These are phyloP conservation scores for Albula glossodonta DNA, from an alignment of 2,113 vertebrate species.

Conservation along the genomic window DNA sequence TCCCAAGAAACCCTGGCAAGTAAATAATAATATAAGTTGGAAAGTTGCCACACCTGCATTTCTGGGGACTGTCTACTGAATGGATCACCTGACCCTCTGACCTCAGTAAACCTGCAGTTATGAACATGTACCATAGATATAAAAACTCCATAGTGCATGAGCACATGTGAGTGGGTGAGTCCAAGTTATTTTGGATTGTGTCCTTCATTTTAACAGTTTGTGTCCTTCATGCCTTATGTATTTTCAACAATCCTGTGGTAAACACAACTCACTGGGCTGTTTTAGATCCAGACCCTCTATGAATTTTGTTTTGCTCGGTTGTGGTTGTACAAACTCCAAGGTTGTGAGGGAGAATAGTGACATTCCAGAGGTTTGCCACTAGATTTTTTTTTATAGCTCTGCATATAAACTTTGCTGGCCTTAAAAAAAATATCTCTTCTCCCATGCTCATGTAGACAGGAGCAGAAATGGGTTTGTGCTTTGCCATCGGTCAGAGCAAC, in stretches of 20 bases:
- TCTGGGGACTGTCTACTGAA: too few relatives aligned
- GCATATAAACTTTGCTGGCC: neutral
- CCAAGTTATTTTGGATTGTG: neutral
- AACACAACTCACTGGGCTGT: neutral
- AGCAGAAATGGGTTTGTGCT: neutral
- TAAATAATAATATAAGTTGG: constrained; percentile 53
- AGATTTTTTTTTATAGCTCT: neutral
- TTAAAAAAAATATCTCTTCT: neutral
- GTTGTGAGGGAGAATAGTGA: neutral
- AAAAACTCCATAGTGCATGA: neutral
- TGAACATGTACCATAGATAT: neutral
- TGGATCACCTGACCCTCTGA: too few relatives aligned
- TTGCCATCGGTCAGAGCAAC: neutral
- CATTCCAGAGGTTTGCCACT: neutral
- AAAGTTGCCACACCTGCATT: constrained; percentile 2
- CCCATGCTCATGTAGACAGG: neutral
- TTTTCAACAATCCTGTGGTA: neutral
- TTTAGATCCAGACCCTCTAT: constrained; percentile 10
- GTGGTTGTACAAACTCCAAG: constrained; percentile 7
- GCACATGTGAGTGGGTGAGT: too few relatives aligned
- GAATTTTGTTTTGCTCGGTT: constrained; percentile 9
- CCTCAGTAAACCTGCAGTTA: neutral
- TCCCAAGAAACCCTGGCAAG: constrained; percentile 56
- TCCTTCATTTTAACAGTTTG: neutral
- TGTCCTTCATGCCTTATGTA: neutral